phyloP scores from a whole-genome alignment of 2,888 invertebrate genomes.

The Ceraclea dissimilis region DNA sequence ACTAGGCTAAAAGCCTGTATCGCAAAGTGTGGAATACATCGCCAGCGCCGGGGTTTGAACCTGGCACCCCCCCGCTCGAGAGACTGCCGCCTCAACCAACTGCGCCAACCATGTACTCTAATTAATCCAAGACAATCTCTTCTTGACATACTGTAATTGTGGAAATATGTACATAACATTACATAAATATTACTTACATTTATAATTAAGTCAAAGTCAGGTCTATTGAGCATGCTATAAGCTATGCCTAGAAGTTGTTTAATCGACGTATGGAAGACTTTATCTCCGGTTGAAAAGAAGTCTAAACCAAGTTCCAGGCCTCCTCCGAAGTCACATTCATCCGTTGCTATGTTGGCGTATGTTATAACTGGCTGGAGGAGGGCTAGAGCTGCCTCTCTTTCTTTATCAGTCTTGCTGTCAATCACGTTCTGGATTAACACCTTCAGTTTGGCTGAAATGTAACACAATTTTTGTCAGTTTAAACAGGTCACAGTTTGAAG shows the following conservation, averaged over 20 bases:
- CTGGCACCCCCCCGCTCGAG: no score
- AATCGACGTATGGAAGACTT: constrained; percentile 58
- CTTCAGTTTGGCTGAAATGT: constrained; percentile 54
- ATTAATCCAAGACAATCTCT: no score
- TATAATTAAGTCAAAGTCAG: constrained; percentile 65
- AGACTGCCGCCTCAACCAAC: no score
- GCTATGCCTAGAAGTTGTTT: constrained; percentile 61
- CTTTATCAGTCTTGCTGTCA: constrained; percentile 49
- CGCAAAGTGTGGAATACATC: no score
- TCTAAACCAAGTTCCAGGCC: constrained; percentile 83
- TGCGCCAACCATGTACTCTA: no score
- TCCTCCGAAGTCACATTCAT: constrained; percentile 93
- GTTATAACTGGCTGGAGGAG: constrained; percentile 76
- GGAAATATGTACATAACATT: no score
- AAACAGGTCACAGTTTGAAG: not conserved
- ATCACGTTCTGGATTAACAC: constrained; percentile 60
- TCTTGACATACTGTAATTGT: no score
- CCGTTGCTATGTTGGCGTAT: constrained; percentile 80
- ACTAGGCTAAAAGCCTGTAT: no score
- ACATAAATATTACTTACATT: constrained; percentile 40
- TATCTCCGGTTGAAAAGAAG: constrained; percentile 69
- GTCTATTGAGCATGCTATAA: constrained; percentile 67
- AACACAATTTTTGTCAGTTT: not conserved
- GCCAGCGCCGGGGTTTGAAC: no score
- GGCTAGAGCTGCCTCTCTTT: constrained; percentile 54